Evolutionary conservation across 2,888 invertebrate species (phyloP).

Genomic region (Hirudinaria manillensis): DNA sequence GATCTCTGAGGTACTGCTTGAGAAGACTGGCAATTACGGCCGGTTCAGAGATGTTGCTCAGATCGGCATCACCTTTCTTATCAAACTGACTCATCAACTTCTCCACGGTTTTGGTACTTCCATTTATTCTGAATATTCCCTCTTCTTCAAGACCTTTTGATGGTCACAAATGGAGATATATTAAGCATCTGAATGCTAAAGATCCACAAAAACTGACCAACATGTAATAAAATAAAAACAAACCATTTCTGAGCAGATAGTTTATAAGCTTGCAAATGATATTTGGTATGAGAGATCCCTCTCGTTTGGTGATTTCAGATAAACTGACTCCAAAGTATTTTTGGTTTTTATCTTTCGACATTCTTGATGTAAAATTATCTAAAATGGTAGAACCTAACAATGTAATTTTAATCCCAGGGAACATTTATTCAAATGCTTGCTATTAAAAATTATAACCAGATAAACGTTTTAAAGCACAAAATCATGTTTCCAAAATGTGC

Average conservation of each 20-base stretch:
- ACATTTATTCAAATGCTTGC: not conserved
- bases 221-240: not conserved
- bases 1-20: conserved; percentile 60
- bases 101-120: conserved; percentile 58
- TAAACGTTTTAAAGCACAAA: not conserved
- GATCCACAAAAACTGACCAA: conserved; percentile 8
- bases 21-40: conserved; percentile 60
- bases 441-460: not conserved
- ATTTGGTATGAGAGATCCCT: conserved; percentile 37
- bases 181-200: not conserved
- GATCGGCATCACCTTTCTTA: conserved; percentile 58
- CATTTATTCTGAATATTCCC: conserved; percentile 59
- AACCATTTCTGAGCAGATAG: conserved; percentile 37
- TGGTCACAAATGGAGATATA: conserved; percentile 36
- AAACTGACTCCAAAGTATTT: conserved; percentile 40
- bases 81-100: conserved; percentile 58
- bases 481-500: not conserved
- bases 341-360: conserved; percentile 7
- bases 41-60: conserved; percentile 57
- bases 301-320: conserved; percentile 37
- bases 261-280: conserved; percentile 40
- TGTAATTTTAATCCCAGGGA: not conserved
- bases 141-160: conserved; percentile 54
- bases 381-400: not conserved
- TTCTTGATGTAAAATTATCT: not conserved